Evolutionary conservation across 30 jellyfish, hydroid and myxozoan genomes (phyloP).

Genomic region (Haliclystus octoradiatus): DNA sequence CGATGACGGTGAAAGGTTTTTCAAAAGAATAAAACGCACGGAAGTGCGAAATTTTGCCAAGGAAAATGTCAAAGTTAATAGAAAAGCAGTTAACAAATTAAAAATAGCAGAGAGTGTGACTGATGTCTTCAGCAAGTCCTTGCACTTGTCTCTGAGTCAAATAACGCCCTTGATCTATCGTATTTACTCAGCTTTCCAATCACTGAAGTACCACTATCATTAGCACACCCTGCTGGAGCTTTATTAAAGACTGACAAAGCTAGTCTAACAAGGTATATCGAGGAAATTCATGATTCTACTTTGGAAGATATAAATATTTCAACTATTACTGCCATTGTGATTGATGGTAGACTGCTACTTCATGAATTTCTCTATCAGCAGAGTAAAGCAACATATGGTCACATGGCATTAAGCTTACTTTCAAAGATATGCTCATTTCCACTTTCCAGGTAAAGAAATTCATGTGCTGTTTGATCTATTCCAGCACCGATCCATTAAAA

Average conservation of each 20-base stretch:
- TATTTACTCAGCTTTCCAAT: not conserved
- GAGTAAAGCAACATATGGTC: not conserved
- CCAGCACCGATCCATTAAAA: not conserved
- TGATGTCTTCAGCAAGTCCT: too few relatives aligned
- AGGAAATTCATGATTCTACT: too few relatives aligned
- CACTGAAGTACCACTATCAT: not conserved
- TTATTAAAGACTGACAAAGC: not conserved
- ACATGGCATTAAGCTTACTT: not conserved
- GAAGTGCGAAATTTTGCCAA: too few relatives aligned
- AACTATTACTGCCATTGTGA: not conserved
- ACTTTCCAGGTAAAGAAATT: not conserved
- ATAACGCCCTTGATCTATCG: not conserved
- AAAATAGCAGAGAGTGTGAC: too few relatives aligned
- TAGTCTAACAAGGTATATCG: not conserved
- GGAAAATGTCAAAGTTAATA: too few relatives aligned
- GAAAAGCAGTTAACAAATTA: too few relatives aligned
- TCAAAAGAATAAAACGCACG: too few relatives aligned
- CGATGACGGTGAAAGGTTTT: too few relatives aligned
- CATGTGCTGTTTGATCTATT: not conserved
- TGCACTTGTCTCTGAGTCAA: too few relatives aligned
- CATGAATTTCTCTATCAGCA: not conserved
- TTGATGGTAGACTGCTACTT: not conserved
- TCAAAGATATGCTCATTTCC: not conserved
- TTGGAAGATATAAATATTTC: not conserved
- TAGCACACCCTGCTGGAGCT: conserved; percentile 2